Percentiles rank a stretch among this genome's conserved stretches.
Evolutionary conservation across 2,888 invertebrate genomes (phyloP).

Genomic region (Drosophila mercatorum): DNA sequence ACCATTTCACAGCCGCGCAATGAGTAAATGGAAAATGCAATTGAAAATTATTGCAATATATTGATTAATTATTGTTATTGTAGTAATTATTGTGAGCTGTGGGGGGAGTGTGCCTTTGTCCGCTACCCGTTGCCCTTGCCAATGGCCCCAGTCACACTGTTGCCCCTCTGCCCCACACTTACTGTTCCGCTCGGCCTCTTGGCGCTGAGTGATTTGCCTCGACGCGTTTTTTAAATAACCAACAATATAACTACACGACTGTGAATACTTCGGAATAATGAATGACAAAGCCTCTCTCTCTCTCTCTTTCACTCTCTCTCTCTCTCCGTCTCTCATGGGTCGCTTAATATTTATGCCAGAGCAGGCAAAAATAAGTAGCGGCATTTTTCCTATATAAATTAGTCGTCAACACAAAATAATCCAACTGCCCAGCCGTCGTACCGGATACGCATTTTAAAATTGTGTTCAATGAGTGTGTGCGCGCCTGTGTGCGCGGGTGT

Average conservation of each 20-base stretch:
- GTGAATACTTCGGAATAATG: constrained; percentile 41
- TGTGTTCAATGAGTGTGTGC: constrained; percentile 46
- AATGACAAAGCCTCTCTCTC: constrained; percentile 36
- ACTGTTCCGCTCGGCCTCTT: constrained; percentile 47
- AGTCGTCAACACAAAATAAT: constrained; percentile 57
- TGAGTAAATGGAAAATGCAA: constrained; percentile 27
- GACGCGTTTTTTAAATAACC: constrained; percentile 63
- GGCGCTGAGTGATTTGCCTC: constrained; percentile 67
- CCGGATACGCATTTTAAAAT: constrained; percentile 74
- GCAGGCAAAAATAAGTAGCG: constrained; percentile 45
- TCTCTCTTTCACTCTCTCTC: background rate
- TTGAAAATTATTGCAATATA: constrained; percentile 31
- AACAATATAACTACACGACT: constrained; percentile 48
- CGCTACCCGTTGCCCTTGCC: constrained; percentile 39
- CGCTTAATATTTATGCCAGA: constrained; percentile 47
- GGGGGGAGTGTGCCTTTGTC: constrained; percentile 9
- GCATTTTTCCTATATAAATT: constrained; percentile 55
- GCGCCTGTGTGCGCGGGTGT: constrained; percentile 20
- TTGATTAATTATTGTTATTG: constrained; percentile 29
- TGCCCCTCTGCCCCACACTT: background rate
- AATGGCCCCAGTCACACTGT: constrained; percentile 23
- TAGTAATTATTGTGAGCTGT: background rate
- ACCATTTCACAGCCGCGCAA: constrained; percentile 24
- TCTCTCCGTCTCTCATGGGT: constrained; percentile 9
- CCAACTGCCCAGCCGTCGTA: constrained; percentile 59